phyloP scores from a whole-genome alignment of 2,797 vertebrate species.

The Hyperoplus immaculatus region DNA sequence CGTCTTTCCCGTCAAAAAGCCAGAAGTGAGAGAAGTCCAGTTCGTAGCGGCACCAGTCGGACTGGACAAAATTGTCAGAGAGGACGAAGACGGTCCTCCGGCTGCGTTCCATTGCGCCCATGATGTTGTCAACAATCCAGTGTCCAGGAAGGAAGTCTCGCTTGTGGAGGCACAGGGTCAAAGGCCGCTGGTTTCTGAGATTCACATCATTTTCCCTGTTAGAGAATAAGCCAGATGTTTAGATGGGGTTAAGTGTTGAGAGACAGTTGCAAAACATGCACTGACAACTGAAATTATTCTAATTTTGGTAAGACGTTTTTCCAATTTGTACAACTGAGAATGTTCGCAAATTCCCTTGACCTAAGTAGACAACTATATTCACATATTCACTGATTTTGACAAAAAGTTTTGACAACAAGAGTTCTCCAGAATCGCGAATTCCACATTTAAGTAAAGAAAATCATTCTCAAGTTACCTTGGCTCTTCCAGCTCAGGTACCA shows the following conservation, averaged over 20 bases:
- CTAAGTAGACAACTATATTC: too few relatives aligned
- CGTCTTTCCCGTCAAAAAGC: constrained; percentile 79
- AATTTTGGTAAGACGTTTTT: too few relatives aligned
- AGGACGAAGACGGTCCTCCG: constrained; percentile 89
- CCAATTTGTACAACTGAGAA: too few relatives aligned
- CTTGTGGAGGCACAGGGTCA: constrained; percentile 83
- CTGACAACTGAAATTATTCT: too few relatives aligned
- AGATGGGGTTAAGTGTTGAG: too few relatives aligned
- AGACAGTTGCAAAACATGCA: too few relatives aligned
- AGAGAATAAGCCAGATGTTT: neutral
- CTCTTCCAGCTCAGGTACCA: constrained; percentile 84
- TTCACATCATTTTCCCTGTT: neutral
- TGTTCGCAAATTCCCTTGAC: too few relatives aligned
- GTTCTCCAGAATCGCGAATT: too few relatives aligned
- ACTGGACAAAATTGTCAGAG: constrained; percentile 89
- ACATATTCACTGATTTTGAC: too few relatives aligned
- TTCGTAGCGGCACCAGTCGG: constrained; percentile 93
- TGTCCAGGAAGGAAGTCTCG: constrained; percentile 90
- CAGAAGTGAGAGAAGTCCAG: constrained; percentile 93
- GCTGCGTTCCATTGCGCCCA: constrained; percentile 90
- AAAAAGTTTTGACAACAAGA: too few relatives aligned
- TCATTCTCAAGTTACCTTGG: constrained; percentile 28
- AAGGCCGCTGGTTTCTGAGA: neutral
- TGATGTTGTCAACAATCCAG: constrained; percentile 92
- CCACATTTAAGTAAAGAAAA: too few relatives aligned